Evolutionary conservation across 1,140 invertebrate genomes (phyloP).

Genomic region (Rhopalosiphum maidis): DNA sequence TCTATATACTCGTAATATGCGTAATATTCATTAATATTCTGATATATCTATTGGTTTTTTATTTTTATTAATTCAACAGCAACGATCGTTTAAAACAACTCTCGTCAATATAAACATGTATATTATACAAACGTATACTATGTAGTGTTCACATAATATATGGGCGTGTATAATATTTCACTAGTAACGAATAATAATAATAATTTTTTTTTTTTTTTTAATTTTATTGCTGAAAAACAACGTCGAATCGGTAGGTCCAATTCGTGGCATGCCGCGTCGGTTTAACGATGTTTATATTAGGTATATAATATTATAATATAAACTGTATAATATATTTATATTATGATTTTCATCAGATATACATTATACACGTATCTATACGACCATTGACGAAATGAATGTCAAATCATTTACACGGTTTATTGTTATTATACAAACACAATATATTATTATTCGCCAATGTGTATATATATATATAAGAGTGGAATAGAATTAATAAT

Average conservation of each 20-base stretch:
- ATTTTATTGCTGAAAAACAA: neutral
- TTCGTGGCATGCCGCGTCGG: neutral
- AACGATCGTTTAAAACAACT: neutral
- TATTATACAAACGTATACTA: neutral
- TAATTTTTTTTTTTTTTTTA: neutral
- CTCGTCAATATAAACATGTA: neutral
- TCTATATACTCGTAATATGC: neutral
- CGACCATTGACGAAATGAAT: neutral
- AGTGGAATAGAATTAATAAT: neutral
- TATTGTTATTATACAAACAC: slow-evolving; percentile 2
- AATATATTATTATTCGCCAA: neutral
- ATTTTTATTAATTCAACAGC: slow-evolving; percentile 2
- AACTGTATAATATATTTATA: neutral
- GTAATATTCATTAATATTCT: slow-evolving; percentile 25
- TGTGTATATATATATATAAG: neutral
- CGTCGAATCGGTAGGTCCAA: neutral
- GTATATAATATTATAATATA: neutral
- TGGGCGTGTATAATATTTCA: slow-evolving; percentile 33
- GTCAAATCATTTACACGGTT: slow-evolving; percentile 8
- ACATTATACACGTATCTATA: neutral
- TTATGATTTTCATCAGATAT: slow-evolving; percentile 11
- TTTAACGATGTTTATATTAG: slow-evolving; percentile 2
- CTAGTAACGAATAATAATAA: neutral
- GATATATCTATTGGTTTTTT: neutral
- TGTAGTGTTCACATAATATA: neutral